phyloP scores from a whole-genome alignment of 2,888 invertebrate genomes.

The Notodonta dromedarius region DNA sequence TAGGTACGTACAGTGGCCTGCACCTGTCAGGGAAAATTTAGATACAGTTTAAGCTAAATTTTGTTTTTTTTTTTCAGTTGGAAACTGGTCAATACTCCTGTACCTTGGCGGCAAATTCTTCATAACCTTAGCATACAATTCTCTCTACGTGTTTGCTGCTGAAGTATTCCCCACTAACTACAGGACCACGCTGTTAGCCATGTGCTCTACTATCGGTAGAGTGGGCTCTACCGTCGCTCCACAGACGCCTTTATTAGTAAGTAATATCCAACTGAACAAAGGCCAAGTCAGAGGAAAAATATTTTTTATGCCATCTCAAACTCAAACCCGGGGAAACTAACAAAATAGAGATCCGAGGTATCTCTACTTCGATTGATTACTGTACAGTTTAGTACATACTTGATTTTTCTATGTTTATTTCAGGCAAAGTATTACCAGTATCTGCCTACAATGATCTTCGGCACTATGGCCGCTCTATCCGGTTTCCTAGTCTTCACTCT shows the following conservation, averaged over 20 bases:
- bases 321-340: too few relatives aligned
- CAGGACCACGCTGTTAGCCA: constrained; percentile 86
- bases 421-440: constrained; percentile 75
- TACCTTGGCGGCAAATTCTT: constrained; percentile 88
- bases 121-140: constrained; percentile 87
- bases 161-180: constrained; percentile 88
- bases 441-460: constrained; percentile 85
- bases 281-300: too few relatives aligned
- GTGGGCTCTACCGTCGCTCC: constrained; percentile 87
- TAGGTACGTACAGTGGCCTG: too few relatives aligned
- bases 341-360: too few relatives aligned
- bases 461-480: constrained; percentile 81
- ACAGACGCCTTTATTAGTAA: constrained; percentile 87
- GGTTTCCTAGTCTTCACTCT: constrained; percentile 82
- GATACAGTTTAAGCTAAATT: too few relatives aligned
- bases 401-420: constrained; percentile 24
- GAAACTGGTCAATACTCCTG: constrained; percentile 81
- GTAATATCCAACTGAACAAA: constrained; percentile 23
- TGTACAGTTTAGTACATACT: too few relatives aligned
- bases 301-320: too few relatives aligned
- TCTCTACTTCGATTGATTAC: too few relatives aligned
- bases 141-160: constrained; percentile 87
- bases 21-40: too few relatives aligned
- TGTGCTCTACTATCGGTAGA: constrained; percentile 88
- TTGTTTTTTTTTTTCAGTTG: constrained; percentile 54